Evolutionary conservation across 2,113 vertebrate species (phyloP), one percentile per base, ranked within the genome.

Genomic region (Xiphophorus hellerii): DNA sequence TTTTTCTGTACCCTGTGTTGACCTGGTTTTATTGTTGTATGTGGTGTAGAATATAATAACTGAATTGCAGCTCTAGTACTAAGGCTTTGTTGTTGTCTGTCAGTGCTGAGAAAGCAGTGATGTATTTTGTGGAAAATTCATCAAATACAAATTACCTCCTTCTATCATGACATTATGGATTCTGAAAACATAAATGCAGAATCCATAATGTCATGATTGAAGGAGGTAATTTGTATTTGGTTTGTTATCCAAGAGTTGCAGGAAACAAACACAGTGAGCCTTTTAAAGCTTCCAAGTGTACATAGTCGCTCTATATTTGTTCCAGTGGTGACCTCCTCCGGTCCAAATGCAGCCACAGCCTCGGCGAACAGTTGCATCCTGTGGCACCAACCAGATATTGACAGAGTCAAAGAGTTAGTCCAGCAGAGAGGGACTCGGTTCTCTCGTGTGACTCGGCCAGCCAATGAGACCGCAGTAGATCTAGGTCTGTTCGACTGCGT

Each of bases 371-470:
- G 84, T 89, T 81, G 82, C 82, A 84, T 84, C 92, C 89, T 67
- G 81, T 89, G 89, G 89, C 89, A 82, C 79, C 88, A 42, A 74
- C 85, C 73, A 67, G 81, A 84, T 82, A 91, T 94, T 90, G 35
- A 37, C 35, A 88, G 90, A 90, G 89, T 93, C 92, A 92, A 80
- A 88, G 76, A 92, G 89, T 85, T 85, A 90, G 85, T 90, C 65
- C 79, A 91, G 86, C 88, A 89, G 84, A 90, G 84, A 90, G 71
- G 84, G 73, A 65, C 71, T 87, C 31, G 62, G 77, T 61, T 90
- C 86, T 86, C 78, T 86, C 80, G 71, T 86, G 93, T 91, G 90
- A 93, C 79, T 88, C 73, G 65, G 29, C 54, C 83, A 93, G 84
- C 93, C 93, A 95, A 92, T 93, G 82, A 82, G 75, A 81, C 74